Base-by-base conservation (phyloP, 1,140 invertebrate species). In the Drosophila novamexicana region DNA sequence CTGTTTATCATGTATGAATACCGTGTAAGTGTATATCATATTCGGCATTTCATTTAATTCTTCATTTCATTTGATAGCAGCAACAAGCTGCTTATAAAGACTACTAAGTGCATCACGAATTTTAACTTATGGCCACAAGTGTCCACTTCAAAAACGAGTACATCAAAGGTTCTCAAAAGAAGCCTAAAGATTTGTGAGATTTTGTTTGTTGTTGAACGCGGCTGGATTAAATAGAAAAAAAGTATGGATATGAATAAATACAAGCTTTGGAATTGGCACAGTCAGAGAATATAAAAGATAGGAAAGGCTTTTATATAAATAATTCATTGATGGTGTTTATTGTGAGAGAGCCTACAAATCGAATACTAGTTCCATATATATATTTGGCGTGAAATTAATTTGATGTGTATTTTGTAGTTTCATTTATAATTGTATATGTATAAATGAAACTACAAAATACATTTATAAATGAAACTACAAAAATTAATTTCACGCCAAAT, bases 401-500 rank as follows among this genome's bases (percentile, higher is more conserved):
- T 18, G 1, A 18, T 18, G 1, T 18, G 18, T 18, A 18, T 18
- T 1, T 18, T 18, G 14, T 14, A 14, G 14, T 14, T 14, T 14
- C 14, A 14, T 14, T 14, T 14, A 14, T 14, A 14, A 14, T 14
- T 14, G 14, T 14, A 14, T 14, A 14, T 14, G 1, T 1, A 18
- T 18, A 1, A 18, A 18, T 18, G 18, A 18, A 18, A 18, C 18
- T 18, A 18, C 18, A 18, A 18, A 32, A 32, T 45, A 18, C 1
- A 42, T 9, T 16, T 3, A 49, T 9, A 36, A 50, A 36, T 65
- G 16, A 32, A 37, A 56, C 16, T 40, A 71, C 5, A 40, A 54
- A 56, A 64, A 59, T 59, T 59, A 65, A 75, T 75, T 75, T 71
- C 56, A 75, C 71, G 67, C 18, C 68, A 63, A 66, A 59, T 52